Base-by-base conservation (phyloP, 2,797 vertebrate species). In the Okamejei kenojei region DNA sequence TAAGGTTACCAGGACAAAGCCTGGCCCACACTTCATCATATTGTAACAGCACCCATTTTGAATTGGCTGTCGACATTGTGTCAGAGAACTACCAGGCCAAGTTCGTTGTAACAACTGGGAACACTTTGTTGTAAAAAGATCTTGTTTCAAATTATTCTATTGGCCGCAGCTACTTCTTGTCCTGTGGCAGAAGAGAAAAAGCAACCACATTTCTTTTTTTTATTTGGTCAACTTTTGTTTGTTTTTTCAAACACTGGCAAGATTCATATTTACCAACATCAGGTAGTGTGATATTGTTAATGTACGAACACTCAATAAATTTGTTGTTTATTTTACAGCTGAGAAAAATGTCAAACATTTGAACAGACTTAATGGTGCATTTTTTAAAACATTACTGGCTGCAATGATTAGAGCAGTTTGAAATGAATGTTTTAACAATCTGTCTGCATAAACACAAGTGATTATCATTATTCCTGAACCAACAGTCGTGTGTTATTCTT, bases 391-490 rank as follows among this genome's bases (percentile, higher is more conserved):
- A 88, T 68, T 88, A 68, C n/a, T 63, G 61, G n/a, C 61, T 88
- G n/a, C 7, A 63, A 68, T 68, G 84, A 88, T 88, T 92, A 23
- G 23, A 58, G 90, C 90, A 76, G 90, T 92, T 74, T 26, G 38
- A 92, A 92, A 71, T 76, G 68, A 58, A 74, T 73, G 38, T 92
- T 92, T 76, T 58, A 92, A 45, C 45, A 92, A 92, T 94, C 93
- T 93, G 73, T 94, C 94, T 95, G 94, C 93, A 93, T 79, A 94
- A 94, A 94, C 15, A 94, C 91, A n/a, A 82, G 93, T 74, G 93
- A 93, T 94, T 95, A 93, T 93, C 95, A 95, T 96, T 94, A 95
- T 94, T 95, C 95, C 58, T 94, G 93, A 90, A 94, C 90, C 95
- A 95, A 95, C 93, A 94, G 93, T 95, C 94, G 79, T 93, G 77